Conservation (phyloP, 2,888 invertebrate genomes). For the Hylaea fasciaria region DNA sequence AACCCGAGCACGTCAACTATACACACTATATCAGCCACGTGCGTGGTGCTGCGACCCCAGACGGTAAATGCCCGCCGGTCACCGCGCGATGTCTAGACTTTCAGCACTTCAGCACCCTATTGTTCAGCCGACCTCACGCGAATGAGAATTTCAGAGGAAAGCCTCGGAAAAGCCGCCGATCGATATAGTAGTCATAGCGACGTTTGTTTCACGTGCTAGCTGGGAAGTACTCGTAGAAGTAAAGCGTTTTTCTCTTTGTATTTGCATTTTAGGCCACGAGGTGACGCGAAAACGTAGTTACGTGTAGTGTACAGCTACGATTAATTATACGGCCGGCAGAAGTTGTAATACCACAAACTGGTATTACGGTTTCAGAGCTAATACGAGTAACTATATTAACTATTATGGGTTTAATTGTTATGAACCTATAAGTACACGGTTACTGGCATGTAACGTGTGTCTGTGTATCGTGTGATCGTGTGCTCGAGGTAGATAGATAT, state of each 20-base stretch:
- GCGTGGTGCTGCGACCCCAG: constrained; percentile 41
- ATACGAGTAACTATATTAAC: constrained; percentile 2
- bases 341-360: constrained; percentile 18
- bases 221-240: constrained; percentile 56
- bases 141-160: constrained; percentile 76
- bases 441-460: constrained; percentile 15
- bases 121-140: constrained; percentile 79
- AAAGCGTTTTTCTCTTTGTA: constrained; percentile 65
- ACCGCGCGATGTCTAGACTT: constrained; percentile 57
- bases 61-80: constrained; percentile 36
- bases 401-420: constrained; percentile 11
- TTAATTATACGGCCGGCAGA: constrained; percentile 46
- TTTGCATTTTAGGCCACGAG: constrained; percentile 81
- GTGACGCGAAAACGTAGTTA: constrained; percentile 65
- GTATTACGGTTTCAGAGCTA: constrained; percentile 22
- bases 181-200: constrained; percentile 80
- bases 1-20: constrained; percentile 45
- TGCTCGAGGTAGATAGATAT: constrained; percentile 6
- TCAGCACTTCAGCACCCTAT: constrained; percentile 71
- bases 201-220: constrained; percentile 78
- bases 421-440: constrained; percentile 1
- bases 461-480: too few species aligned
- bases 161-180: constrained; percentile 82
- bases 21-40: constrained; percentile 47
- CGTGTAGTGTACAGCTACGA: constrained; percentile 51